A percentile compares a stretch with the other conserved stretches of the same genome.
These are phyloP conservation scores for Astreopora myriophthalma DNA, from an alignment of 64 coral and sea anemone species.

Conservation along the genomic window DNA sequence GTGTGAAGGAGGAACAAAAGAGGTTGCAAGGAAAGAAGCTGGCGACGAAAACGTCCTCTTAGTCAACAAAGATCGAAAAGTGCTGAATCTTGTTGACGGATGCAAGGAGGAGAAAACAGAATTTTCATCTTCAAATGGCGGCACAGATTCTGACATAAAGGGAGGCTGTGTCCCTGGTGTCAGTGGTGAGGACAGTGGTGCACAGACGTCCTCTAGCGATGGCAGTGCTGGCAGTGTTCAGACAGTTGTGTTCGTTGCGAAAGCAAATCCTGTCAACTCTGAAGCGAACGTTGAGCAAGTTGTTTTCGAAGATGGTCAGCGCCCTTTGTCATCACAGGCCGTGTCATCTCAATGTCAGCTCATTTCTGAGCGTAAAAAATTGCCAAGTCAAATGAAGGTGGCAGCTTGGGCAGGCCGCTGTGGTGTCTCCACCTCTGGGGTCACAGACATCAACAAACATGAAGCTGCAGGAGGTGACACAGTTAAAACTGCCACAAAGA, in stretches of 20 bases:
- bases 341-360: too few species aligned
- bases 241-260: neutral
- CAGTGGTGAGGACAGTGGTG: neutral
- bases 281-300: neutral
- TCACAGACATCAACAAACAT: neutral
- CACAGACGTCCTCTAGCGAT: neutral
- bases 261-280: neutral
- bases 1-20: neutral
- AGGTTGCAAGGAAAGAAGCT: neutral
- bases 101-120: neutral
- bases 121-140: neutral
- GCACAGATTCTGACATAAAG: neutral
- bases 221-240: neutral
- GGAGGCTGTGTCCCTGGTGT: neutral
- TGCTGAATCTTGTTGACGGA: neutral
- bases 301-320: neutral
- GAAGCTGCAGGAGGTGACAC: neutral
- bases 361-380: too few species aligned
- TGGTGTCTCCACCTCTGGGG: neutral
- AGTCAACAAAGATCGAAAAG: neutral
- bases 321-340: too few species aligned
- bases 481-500: neutral
- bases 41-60: neutral
- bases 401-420: neutral
- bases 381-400: too few species aligned